Conservation (phyloP, 2,888 invertebrate species). For the Punctoribates punctum region DNA sequence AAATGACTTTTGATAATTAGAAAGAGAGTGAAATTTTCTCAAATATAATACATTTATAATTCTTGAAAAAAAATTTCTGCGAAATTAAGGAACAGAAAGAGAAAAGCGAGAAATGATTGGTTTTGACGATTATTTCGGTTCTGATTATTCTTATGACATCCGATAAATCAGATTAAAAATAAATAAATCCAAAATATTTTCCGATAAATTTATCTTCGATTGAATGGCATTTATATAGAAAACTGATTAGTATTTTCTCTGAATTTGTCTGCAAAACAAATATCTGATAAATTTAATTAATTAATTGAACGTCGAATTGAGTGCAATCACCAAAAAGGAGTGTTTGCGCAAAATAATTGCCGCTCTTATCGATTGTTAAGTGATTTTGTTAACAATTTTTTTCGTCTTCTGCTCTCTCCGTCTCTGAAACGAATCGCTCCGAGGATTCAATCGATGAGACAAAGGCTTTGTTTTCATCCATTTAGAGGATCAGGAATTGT, state of each 20-base stretch:
- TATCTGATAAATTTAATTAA: background rate
- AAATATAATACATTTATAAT: no score
- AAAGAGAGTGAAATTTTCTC: no score
- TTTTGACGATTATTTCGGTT: background rate
- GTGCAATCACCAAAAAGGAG: background rate
- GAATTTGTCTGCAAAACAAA: background rate
- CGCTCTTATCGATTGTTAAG: conserved; percentile 3
- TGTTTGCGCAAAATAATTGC: conserved; percentile 16
- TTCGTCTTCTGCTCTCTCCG: background rate
- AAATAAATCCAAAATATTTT: no score
- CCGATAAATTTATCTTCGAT: no score
- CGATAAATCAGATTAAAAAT: background rate
- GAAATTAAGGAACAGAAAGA: no score
- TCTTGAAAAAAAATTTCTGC: no score
- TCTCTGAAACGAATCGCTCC: background rate
- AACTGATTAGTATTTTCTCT: no score
- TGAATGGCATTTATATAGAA: no score
- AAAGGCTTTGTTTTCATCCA: no score
- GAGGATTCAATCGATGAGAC: background rate
- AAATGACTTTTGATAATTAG: no score
- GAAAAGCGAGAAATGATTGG: no score
- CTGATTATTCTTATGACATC: background rate
- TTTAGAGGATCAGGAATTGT: no score
- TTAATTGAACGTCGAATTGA: background rate
- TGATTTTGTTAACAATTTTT: background rate